Base-by-base conservation (phyloP, 2,113 vertebrate genomes). In the Seriola rivoliana region DNA sequence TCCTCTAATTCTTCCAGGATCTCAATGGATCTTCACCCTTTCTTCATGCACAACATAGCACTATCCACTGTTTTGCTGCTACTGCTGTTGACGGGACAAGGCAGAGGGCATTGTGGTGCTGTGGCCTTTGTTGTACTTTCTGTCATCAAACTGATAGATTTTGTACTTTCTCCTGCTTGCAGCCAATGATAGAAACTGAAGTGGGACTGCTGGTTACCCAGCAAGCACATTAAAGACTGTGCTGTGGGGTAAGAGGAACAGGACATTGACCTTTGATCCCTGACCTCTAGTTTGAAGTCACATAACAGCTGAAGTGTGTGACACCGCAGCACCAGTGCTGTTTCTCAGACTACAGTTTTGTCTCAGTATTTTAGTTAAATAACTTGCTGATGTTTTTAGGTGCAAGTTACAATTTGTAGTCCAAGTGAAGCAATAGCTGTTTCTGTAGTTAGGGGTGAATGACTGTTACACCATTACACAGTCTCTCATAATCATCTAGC, bases 181-280 rank as follows among this genome's bases (percentile, higher is more conserved):
- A 36, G 38, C 50, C 36, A 71, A 64, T 63, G 67, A 64, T 60
- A 12, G 32, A 73, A 71, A 42, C 34, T 40, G 21, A 42, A 54
- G 38, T 23, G 8, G 7, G 71, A 66, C 50, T 11, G 14, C 48
- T 23, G 55, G 38, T 78, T 13, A 68, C 10, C 32, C 46, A 59
- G 40, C 59, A 21, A 79, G 63, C 71, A 73, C 25, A 48, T 68
- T 72, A 77, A 71, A 55, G 29, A 19, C 9, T 54, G 13, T 67
- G 29, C 62, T 54, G 23, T n/a, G 38, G 34, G 17, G 21, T 68
- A 44, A 75, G 69, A 73, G 46, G 71, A 64, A 59, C 46, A 80
- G 44, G 42, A 77, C 58, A 23, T 75, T 75, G 63, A 77, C 59
- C 78, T 76, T 79, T 85, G 71, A 87, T 21, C 89, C 34, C 36